A percentile compares a stretch with the other conserved stretches of the same genome.
These are phyloP conservation scores for Lophochroa leadbeateri DNA, from an alignment of 2,113 vertebrate species.

Conservation along the genomic window DNA sequence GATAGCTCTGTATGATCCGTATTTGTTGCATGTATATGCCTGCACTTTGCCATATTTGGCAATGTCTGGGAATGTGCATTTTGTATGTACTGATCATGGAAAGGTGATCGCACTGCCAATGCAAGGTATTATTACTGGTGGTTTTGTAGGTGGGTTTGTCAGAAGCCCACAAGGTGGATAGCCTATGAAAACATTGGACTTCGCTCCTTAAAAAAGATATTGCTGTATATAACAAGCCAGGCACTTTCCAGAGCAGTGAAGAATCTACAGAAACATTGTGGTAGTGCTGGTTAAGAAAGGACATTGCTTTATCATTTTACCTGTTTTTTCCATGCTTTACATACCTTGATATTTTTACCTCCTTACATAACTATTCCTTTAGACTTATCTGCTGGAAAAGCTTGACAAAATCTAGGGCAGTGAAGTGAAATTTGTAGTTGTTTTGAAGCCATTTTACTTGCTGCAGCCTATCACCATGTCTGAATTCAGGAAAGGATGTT, in stretches of 20 bases:
- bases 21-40: fast-evolving
- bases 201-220: neutral
- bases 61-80: neutral
- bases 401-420: neutral
- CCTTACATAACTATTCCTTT: neutral
- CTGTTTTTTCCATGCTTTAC: neutral
- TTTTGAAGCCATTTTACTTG: neutral
- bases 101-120: neutral
- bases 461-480: neutral
- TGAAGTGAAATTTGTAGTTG: neutral
- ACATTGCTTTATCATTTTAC: neutral
- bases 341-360: neutral
- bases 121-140: neutral
- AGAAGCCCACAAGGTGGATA: neutral
- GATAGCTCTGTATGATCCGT: neutral
- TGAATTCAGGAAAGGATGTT: neutral
- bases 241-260: neutral
- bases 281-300: neutral
- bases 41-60: neutral
- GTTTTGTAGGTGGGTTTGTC: neutral
- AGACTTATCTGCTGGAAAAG: neutral
- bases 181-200: neutral
- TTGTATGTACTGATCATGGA: fast-evolving
- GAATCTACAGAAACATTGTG: neutral
- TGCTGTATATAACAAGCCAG: neutral